phyloP scores from a whole-genome alignment of 1,140 invertebrate species.

The Rhynchophorus ferrugineus region DNA sequence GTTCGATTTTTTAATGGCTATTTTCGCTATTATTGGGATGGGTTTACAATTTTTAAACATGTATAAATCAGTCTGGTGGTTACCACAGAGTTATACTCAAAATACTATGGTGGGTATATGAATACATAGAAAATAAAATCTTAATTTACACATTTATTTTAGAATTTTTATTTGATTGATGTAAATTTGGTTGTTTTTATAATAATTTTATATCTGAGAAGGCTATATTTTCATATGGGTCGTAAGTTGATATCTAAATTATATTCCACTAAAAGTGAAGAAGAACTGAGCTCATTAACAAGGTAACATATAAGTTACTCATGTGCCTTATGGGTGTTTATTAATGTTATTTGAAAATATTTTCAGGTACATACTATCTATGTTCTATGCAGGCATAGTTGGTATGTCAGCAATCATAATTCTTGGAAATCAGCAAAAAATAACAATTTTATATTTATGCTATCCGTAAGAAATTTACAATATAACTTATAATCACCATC shows the following conservation, averaged over 20 bases:
- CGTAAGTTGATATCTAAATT: conserved; percentile 32
- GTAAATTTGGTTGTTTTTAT: conserved; percentile 78
- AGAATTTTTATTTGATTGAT: conserved; percentile 96
- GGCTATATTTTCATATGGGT: conserved; percentile 57
- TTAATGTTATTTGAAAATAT: conserved; percentile 18
- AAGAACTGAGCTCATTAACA: conserved; percentile 17
- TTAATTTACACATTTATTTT: conserved; percentile 42
- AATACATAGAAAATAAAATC: not conserved
- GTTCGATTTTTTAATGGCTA: conserved; percentile 80
- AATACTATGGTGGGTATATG: conserved; percentile 68
- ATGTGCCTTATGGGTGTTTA: conserved; percentile 11
- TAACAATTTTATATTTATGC: conserved; percentile 73
- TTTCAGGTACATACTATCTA: conserved; percentile 33
- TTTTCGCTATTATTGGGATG: conserved; percentile 66
- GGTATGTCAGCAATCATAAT: conserved; percentile 12
- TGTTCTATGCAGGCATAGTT: conserved; percentile 16
- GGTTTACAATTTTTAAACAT: conserved; percentile 88
- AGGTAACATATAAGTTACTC: conserved; percentile 9
- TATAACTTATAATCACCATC: conserved; percentile 6
- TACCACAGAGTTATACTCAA: conserved; percentile 82
- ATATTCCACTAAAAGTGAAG: conserved; percentile 23
- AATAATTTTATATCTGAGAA: conserved; percentile 64
- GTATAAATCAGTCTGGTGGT: conserved; percentile 95
- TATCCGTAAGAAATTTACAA: conserved; percentile 75
- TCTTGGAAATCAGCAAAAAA: conserved; percentile 48